Percentiles rank a stretch among this genome's conserved stretches.
Evolutionary conservation across 1,140 invertebrate species (phyloP).

Genomic region (Zaprionus capensis): DNA sequence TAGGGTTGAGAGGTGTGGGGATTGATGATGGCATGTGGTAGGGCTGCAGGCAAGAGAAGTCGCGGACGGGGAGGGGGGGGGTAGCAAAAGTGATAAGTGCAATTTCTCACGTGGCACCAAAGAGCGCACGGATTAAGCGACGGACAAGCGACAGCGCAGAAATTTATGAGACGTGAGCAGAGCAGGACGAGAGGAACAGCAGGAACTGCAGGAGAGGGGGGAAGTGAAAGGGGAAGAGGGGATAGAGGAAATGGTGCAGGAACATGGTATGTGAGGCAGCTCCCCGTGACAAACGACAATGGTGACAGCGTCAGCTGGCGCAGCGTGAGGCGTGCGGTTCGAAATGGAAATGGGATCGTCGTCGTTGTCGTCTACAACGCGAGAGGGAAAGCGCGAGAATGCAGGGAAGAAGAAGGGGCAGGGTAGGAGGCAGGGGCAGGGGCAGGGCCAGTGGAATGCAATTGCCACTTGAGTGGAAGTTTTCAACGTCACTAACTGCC

Average conservation of each 20-base stretch:
- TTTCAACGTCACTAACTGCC: slow-evolving; percentile 27
- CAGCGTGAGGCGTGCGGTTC: slow-evolving; percentile 20
- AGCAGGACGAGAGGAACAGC: background rate
- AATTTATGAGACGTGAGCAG: slow-evolving; percentile 76
- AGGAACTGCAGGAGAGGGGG: background rate
- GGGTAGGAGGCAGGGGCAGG: background rate
- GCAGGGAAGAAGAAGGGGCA: background rate
- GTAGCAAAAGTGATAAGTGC: slow-evolving; percentile 61
- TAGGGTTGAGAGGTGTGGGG: background rate
- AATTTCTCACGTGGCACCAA: slow-evolving; percentile 71
- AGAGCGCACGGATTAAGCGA: slow-evolving; percentile 67
- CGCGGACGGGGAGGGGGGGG: background rate
- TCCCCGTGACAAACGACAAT: slow-evolving; percentile 59
- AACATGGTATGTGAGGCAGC: slow-evolving; percentile 36
- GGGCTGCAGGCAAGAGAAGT: background rate
- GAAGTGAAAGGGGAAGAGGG: background rate
- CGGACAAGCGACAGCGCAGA: slow-evolving; percentile 66
- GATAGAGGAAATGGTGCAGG: slow-evolving; percentile 13
- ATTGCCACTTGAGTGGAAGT: slow-evolving; percentile 50
- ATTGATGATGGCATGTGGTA: background rate
- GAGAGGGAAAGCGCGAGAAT: background rate
- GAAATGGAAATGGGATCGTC: slow-evolving; percentile 50
- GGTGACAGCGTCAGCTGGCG: slow-evolving; percentile 62
- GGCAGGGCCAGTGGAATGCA: slow-evolving; percentile 8
- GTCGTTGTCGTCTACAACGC: background rate